Percentiles rank a stretch among this genome's conserved stretches.
These are phyloP conservation scores for Euplexia lucipara DNA, from an alignment of 2,888 invertebrate genomes.

Conservation along the genomic window DNA sequence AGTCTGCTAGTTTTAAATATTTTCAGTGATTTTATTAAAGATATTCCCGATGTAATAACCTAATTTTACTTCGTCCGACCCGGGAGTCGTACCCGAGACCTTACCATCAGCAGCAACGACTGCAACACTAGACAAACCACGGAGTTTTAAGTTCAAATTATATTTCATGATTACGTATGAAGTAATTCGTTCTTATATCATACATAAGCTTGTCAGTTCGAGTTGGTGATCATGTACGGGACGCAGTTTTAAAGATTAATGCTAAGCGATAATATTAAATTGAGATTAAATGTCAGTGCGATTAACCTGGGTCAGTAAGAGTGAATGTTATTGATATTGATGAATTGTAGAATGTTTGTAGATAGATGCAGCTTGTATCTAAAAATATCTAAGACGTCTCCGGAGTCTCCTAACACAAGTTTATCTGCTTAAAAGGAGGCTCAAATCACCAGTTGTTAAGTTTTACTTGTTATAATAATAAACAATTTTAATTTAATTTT, in stretches of 20 bases:
- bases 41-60: too few relatives aligned
- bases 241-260: constrained; percentile 37
- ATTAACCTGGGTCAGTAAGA: constrained; percentile 31
- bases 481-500: too few relatives aligned
- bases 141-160: constrained; percentile 10
- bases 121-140: not conserved
- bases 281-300: constrained; percentile 43
- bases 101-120: too few relatives aligned
- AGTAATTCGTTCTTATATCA: constrained; percentile 37
- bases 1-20: too few relatives aligned
- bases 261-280: constrained; percentile 44
- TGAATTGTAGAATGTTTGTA: not conserved
- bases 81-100: too few relatives aligned
- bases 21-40: too few relatives aligned
- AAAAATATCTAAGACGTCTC: too few relatives aligned
- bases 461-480: too few relatives aligned
- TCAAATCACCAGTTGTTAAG: too few relatives aligned
- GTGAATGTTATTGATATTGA: constrained; percentile 35
- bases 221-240: constrained; percentile 11
- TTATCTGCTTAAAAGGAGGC: too few relatives aligned
- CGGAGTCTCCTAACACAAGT: too few relatives aligned
- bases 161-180: constrained; percentile 33
- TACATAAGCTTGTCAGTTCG: constrained; percentile 15
- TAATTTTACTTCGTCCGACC: too few relatives aligned
- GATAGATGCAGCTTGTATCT: not conserved